phyloP scores from a whole-genome alignment of 2,797 vertebrate species.

The Xenops minutus region DNA sequence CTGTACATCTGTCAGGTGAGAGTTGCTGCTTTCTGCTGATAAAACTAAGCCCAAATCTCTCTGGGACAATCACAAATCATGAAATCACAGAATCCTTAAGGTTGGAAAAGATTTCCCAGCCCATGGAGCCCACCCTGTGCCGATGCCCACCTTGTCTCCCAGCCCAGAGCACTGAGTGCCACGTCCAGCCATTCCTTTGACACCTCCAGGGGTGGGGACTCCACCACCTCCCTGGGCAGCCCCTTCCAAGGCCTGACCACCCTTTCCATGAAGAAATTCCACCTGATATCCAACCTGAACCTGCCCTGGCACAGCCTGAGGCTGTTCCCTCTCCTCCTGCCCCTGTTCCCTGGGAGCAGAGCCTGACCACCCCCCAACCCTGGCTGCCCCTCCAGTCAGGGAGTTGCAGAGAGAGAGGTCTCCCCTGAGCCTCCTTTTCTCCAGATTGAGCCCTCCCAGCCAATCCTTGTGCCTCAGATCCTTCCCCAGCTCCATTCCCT shows the following conservation, averaged over 20 bases:
- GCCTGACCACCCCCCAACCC: accelerated
- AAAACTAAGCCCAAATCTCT: not conserved
- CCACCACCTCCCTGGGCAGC: not conserved
- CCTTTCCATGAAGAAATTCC: not conserved
- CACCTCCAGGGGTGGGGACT: not conserved
- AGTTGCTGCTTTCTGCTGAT: not conserved
- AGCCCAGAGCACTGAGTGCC: not conserved
- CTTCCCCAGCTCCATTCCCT: not conserved
- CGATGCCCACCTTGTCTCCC: not conserved
- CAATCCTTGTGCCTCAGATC: not conserved
- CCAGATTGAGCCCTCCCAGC: not conserved
- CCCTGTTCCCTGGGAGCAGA: not conserved
- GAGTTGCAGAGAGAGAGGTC: not conserved
- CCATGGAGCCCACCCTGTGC: no score
- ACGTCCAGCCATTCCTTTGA: not conserved
- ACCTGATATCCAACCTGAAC: not conserved
- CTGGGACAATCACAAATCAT: not conserved
- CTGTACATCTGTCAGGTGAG: not conserved
- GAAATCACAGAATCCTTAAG: not conserved
- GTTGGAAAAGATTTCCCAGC: not conserved
- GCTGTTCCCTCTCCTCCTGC: not conserved
- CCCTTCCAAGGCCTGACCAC: not conserved
- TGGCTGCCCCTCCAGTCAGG: not conserved
- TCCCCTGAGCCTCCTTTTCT: not conserved
- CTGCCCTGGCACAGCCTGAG: not conserved